phyloP scores from a whole-genome alignment of 2,113 vertebrate species.

The Heliornis fulica region DNA sequence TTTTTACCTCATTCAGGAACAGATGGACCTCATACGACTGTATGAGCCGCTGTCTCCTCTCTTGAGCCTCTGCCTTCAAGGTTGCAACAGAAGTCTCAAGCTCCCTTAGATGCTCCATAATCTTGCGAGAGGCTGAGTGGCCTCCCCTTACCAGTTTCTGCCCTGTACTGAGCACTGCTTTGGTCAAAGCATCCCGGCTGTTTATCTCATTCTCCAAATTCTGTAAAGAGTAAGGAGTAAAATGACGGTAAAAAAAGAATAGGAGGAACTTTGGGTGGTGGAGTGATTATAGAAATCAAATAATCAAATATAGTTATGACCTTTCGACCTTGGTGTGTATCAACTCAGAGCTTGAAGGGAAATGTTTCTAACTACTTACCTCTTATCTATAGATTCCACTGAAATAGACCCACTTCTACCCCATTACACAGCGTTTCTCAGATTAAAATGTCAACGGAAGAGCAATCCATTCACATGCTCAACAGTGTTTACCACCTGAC shows the following conservation, averaged over 20 bases:
- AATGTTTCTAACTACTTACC: not conserved
- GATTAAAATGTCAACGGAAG: not conserved
- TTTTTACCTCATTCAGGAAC: conserved; percentile 81
- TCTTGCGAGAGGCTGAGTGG: conserved; percentile 78
- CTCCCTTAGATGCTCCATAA: conserved; percentile 74
- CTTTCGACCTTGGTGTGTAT: not conserved
- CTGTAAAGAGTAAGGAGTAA: conserved; percentile 55
- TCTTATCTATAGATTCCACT: not conserved
- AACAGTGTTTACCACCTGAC: not conserved
- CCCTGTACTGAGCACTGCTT: conserved; percentile 81
- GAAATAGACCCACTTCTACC: not conserved
- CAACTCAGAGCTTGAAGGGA: not conserved
- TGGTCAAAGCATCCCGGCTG: conserved; percentile 74
- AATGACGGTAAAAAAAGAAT: not conserved
- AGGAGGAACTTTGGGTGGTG: not conserved
- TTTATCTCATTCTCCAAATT: conserved; percentile 82
- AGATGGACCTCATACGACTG: conserved; percentile 81
- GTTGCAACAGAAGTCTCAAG: conserved; percentile 74
- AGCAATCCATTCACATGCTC: not conserved
- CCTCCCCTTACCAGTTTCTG: conserved; percentile 78
- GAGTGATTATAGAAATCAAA: not conserved
- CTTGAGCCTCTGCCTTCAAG: conserved; percentile 71
- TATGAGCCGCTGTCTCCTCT: conserved; percentile 70
- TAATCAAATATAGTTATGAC: not conserved
- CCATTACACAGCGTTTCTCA: not conserved